Conservation (phyloP, 2,888 invertebrate genomes). For the Scaptodrosophila latifasciaeformis region DNA sequence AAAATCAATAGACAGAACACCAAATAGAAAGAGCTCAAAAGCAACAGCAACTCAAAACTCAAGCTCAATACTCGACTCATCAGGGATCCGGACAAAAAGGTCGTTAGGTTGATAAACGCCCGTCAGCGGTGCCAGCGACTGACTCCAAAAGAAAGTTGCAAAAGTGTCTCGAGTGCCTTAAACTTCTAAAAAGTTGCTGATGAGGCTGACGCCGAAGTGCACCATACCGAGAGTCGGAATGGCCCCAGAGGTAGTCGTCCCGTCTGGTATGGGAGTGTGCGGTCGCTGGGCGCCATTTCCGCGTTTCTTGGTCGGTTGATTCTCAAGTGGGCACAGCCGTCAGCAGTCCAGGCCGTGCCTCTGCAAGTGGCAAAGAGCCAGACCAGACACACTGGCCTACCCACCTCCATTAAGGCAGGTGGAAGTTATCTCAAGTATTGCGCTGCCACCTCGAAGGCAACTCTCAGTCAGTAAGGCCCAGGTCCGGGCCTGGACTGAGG, state of each 20-base stretch:
- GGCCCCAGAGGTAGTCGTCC: too few relatives aligned
- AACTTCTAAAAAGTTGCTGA: constrained; percentile 42
- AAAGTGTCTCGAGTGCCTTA: constrained; percentile 70
- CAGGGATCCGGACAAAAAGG: too few relatives aligned
- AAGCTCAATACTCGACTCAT: too few relatives aligned
- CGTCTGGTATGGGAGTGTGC: too few relatives aligned
- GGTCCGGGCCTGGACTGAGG: not conserved
- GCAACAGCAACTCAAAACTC: too few relatives aligned
- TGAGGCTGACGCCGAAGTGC: constrained; percentile 6
- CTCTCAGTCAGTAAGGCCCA: not conserved
- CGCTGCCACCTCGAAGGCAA: constrained; percentile 33
- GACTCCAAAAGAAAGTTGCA: constrained; percentile 55
- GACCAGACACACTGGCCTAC: constrained; percentile 11
- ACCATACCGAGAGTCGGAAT: not conserved
- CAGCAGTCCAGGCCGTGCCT: not conserved
- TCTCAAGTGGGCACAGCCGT: constrained; percentile 38
- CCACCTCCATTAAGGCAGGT: constrained; percentile 40
- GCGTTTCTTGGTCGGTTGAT: constrained; percentile 49
- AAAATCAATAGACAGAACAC: constrained; percentile 48
- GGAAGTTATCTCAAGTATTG: constrained; percentile 18
- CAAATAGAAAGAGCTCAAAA: too few relatives aligned
- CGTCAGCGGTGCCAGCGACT: not conserved
- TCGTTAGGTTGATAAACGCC: constrained; percentile 45
- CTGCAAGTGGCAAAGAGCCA: not conserved
- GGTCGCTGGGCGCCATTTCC: constrained; percentile 40